These are phyloP conservation scores for Vulpes vulpes DNA, from an alignment of 2,113 vertebrate genomes.

Conservation along the genomic window DNA sequence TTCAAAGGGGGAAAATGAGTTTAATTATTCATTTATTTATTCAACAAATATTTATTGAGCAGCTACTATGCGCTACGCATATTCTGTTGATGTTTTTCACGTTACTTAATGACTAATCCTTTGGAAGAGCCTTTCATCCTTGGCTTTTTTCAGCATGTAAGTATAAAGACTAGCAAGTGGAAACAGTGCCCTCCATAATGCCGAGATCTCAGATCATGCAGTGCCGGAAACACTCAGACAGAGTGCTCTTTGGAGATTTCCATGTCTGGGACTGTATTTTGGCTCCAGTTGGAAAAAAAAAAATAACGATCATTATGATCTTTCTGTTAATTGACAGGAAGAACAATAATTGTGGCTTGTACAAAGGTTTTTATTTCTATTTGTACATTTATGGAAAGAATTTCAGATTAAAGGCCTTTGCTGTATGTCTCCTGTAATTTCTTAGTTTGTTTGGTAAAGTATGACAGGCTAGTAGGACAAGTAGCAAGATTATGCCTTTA, in stretches of 20 bases:
- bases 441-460: constrained; percentile 19
- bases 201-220: background rate
- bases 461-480: background rate
- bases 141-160: background rate
- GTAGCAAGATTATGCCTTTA: background rate
- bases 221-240: background rate
- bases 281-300: background rate
- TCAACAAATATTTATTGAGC: background rate
- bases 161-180: background rate
- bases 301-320: background rate
- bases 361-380: background rate
- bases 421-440: background rate
- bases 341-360: background rate
- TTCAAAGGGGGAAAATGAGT: background rate
- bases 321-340: background rate
- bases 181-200: background rate
- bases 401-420: background rate
- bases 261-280: background rate
- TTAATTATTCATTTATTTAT: background rate
- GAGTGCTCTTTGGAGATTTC: background rate
- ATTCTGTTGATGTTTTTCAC: background rate
- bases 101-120: background rate
- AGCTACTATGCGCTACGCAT: background rate
- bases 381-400: background rate
- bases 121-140: background rate